phyloP scores from a whole-genome alignment of 2,888 invertebrate species.

The Stenolophus ochropezus region DNA sequence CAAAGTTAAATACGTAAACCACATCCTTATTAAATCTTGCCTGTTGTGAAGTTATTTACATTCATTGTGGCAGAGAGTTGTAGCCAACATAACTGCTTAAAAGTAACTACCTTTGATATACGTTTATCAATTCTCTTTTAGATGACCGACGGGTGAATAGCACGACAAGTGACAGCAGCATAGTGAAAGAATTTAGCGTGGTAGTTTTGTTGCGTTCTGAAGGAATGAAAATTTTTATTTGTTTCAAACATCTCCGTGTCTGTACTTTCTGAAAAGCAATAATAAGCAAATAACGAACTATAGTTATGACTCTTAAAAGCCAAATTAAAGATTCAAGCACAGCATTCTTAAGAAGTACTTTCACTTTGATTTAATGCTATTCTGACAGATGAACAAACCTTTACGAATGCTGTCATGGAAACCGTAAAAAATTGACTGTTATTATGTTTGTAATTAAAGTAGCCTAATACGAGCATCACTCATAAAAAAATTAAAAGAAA shows the following conservation, averaged over 20 bases:
- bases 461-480: conserved; percentile 7
- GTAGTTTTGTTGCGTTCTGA: too few relatives aligned
- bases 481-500: background rate
- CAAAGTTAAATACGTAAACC: conserved; percentile 24
- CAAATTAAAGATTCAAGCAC: conserved; percentile 18
- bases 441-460: background rate
- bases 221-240: background rate
- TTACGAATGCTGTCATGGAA: background rate
- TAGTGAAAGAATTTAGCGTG: conserved; percentile 24
- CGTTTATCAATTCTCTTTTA: conserved; percentile 11
- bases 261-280: too few relatives aligned
- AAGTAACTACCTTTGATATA: background rate
- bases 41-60: background rate
- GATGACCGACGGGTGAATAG: conserved; percentile 9
- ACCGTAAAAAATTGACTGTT: conserved; percentile 2
- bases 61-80: background rate
- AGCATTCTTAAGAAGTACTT: conserved; percentile 19
- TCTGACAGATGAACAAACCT: conserved; percentile 28
- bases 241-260: background rate
- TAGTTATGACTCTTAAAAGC: conserved; percentile 31
- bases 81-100: background rate
- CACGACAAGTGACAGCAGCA: background rate
- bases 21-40: conserved; percentile 23
- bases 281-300: conserved; percentile 12
- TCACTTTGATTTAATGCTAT: conserved; percentile 12